Evolutionary conservation across 2,888 invertebrate species (phyloP).

Genomic region (Mythimna lalbum): DNA sequence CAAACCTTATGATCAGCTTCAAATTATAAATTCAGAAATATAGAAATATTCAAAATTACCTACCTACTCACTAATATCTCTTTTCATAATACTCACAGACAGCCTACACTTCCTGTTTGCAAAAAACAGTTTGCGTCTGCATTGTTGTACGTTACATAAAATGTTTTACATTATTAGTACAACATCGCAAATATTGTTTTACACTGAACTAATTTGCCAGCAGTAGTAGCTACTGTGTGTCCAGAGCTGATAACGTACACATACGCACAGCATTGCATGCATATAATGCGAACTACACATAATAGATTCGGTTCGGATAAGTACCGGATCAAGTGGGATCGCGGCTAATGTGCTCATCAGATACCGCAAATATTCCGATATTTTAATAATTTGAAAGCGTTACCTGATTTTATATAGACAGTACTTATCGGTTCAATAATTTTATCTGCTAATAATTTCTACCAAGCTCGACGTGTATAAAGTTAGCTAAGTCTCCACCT

Average conservation of each 20-base stretch:
- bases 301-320: slow-evolving; percentile 11
- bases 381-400: neutral
- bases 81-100: slow-evolving; percentile 11
- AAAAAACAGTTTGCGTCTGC: slow-evolving; percentile 25
- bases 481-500: neutral
- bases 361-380: slow-evolving; percentile 27
- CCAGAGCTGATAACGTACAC: slow-evolving; percentile 39
- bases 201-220: slow-evolving; percentile 38
- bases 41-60: too few relatives aligned
- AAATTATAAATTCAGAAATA: too few relatives aligned
- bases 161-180: slow-evolving; percentile 37
- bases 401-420: too few relatives aligned
- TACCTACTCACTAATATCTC: neutral
- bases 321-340: slow-evolving; percentile 24
- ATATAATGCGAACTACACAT: slow-evolving; percentile 19
- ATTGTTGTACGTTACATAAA: slow-evolving; percentile 10
- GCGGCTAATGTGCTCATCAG: slow-evolving; percentile 24
- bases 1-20: too few relatives aligned
- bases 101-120: slow-evolving; percentile 20
- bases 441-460: neutral
- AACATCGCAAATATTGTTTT: slow-evolving; percentile 53
- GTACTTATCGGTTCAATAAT: neutral
- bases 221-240: slow-evolving; percentile 18
- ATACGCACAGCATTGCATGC: neutral
- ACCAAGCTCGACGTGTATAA: neutral